phyloP scores from a whole-genome alignment of 2,888 invertebrate species.

The Oxyscelio sp. region DNA sequence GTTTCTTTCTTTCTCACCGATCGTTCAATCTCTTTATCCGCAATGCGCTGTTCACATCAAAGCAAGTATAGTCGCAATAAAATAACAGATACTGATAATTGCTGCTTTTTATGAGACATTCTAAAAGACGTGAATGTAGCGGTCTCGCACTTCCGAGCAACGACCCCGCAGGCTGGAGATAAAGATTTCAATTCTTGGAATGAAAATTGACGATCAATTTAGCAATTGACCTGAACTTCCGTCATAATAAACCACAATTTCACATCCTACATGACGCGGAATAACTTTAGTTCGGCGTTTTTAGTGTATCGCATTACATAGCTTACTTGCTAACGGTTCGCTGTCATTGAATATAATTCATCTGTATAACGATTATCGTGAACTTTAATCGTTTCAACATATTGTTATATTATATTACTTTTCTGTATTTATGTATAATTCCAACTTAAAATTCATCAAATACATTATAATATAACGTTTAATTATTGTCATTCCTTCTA shows the following conservation, averaged over 20 bases:
- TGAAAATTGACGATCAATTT: slow-evolving; percentile 87
- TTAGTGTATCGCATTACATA: slow-evolving; percentile 76
- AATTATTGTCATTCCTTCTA: too few species aligned
- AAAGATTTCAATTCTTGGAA: slow-evolving; percentile 87
- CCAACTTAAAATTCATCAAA: too few species aligned
- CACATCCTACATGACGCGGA: slow-evolving; percentile 79
- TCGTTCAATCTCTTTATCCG: slow-evolving; percentile 73
- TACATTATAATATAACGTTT: too few species aligned
- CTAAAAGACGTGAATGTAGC: slow-evolving; percentile 70
- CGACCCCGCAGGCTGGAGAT: slow-evolving; percentile 82
- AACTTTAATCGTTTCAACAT: not conserved
- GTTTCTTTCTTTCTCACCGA: slow-evolving; percentile 60
- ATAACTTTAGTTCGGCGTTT: slow-evolving; percentile 75
- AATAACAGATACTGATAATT: slow-evolving; percentile 86
- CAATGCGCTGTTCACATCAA: slow-evolving; percentile 60
- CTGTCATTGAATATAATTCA: slow-evolving; percentile 18
- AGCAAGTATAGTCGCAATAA: slow-evolving; percentile 82
- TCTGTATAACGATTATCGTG: slow-evolving; percentile 14
- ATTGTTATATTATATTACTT: slow-evolving; percentile 1
- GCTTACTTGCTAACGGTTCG: slow-evolving; percentile 36
- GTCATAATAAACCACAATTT: slow-evolving; percentile 84
- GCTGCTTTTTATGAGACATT: slow-evolving; percentile 83
- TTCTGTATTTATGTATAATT: too few species aligned
- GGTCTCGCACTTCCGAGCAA: slow-evolving; percentile 80
- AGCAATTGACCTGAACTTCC: slow-evolving; percentile 87